phyloP scores from a whole-genome alignment of 2,888 invertebrate genomes.

The Strigamia transsilvanica region DNA sequence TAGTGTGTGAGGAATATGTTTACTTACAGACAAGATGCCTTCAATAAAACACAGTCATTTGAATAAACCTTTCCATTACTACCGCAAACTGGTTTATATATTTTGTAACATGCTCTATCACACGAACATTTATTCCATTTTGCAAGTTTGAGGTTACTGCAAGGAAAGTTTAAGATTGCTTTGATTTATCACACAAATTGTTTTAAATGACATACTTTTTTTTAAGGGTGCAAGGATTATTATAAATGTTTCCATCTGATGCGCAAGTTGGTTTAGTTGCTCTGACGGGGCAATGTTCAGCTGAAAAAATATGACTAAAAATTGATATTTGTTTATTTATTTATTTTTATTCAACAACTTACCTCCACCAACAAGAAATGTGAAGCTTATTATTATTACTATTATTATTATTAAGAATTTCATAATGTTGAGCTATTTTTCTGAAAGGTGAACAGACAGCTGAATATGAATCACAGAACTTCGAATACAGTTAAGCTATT shows the following conservation, averaged over 20 bases:
- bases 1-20: too few species aligned
- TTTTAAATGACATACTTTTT: background rate
- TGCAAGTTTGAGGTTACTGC: background rate
- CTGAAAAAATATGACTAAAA: background rate
- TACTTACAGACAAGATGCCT: background rate
- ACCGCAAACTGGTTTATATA: background rate
- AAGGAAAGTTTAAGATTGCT: background rate
- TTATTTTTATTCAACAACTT: too few species aligned
- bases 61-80: background rate
- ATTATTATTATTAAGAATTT: too few species aligned
- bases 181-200: background rate
- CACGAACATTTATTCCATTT: background rate
- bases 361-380: too few species aligned
- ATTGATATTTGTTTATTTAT: too few species aligned
- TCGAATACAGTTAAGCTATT: too few species aligned
- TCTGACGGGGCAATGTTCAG: background rate
- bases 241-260: background rate
- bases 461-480: too few species aligned
- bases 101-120: background rate
- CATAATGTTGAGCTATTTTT: too few species aligned
- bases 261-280: background rate
- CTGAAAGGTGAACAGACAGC: too few species aligned
- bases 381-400: too few species aligned
- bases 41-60: background rate
- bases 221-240: background rate